Evolutionary conservation across 92 coral and sea anemone species (phyloP), one percentile per base, ranked within the genome.

Genomic region (Epizoanthus stellaris): DNA sequence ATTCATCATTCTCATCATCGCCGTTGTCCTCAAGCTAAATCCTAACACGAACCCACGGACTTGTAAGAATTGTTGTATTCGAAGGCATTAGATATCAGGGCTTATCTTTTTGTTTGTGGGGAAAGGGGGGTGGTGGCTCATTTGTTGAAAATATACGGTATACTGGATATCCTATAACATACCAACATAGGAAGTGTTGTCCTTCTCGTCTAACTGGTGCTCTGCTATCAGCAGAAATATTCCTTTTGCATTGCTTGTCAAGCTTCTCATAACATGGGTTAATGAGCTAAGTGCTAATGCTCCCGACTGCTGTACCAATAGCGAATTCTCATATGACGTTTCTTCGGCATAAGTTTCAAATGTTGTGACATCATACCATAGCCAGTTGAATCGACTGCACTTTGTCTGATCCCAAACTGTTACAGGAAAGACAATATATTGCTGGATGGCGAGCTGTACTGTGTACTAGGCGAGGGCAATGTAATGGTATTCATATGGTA

Each of bases 351-450:
- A 96, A 2, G 98, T 92, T 54, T 96, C 99, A 85, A 96, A 96
- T 16, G 99, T 94, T 16, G 99, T 92, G 87, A 96, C 96, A 75
- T 96, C 99, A 88, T 92, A 91, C 99, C 99, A 96, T 49, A 93
- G 88, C 95, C 98, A 96, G 86, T 92, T 96, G 87, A 92, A 96
- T 59, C 98, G 94, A 61, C 99, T 90, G 67, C 91, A 86, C 87
- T 95, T 94, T 38, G 92, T 94, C 53, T 96, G 98, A 85, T 94
- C 97, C 99, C 99, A 96, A 21, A 96, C 99, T 96, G 88, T 8
- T 49, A 49, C 56, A 72, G 47, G 16, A 42, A 87, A 56, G 47
- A 74, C 3, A 19, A 40, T 12, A 76, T 5, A 60, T 30, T 30
- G 34, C 34, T 30, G 34, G 34, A 30, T 30, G 34, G 34, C 34